phyloP scores from a whole-genome alignment of 2,113 vertebrate genomes.

The Bufo gargarizans region DNA sequence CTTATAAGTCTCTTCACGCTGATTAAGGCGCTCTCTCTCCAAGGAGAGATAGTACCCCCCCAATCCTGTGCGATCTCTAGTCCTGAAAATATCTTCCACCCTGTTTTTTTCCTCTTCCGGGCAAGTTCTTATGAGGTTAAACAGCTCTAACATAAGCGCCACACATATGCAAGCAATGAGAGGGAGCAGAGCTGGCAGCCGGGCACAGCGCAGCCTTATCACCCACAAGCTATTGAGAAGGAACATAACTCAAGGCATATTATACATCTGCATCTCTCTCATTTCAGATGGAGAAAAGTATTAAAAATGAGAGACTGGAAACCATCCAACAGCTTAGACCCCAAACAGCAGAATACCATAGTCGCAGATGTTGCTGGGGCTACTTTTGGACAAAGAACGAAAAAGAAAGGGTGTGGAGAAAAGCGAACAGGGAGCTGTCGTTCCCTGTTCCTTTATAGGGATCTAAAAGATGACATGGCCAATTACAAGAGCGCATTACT shows the following conservation, averaged over 20 bases:
- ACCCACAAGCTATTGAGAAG: slow-evolving; percentile 37
- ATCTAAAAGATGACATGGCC: slow-evolving; percentile 56
- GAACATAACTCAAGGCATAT: slow-evolving; percentile 49
- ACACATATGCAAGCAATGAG: slow-evolving; percentile 49
- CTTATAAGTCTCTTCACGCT: too few relatives aligned
- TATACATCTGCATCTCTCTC: slow-evolving; percentile 44
- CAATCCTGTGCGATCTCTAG: not conserved
- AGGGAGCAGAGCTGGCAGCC: slow-evolving; percentile 28
- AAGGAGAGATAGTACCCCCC: too few relatives aligned
- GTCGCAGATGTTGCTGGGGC: slow-evolving; percentile 35
- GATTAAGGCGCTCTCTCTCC: too few relatives aligned
- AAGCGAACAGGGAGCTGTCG: slow-evolving; percentile 54
- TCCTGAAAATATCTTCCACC: too few relatives aligned
- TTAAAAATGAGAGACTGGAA: slow-evolving; percentile 51
- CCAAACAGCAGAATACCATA: slow-evolving; percentile 48
- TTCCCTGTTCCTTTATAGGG: slow-evolving; percentile 56
- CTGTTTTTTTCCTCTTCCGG: not conserved
- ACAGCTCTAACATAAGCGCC: slow-evolving; percentile 29
- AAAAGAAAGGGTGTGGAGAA: slow-evolving; percentile 50
- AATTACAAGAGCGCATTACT: slow-evolving; percentile 52
- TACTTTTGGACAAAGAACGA: slow-evolving; percentile 46
- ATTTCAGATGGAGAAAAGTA: slow-evolving; percentile 48
- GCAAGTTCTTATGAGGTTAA: slow-evolving; percentile 14
- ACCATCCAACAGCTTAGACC: slow-evolving; percentile 45
- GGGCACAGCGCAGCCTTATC: slow-evolving; percentile 24